Conservation (phyloP, 2,888 invertebrate genomes). For the Trichacis sp. region DNA sequence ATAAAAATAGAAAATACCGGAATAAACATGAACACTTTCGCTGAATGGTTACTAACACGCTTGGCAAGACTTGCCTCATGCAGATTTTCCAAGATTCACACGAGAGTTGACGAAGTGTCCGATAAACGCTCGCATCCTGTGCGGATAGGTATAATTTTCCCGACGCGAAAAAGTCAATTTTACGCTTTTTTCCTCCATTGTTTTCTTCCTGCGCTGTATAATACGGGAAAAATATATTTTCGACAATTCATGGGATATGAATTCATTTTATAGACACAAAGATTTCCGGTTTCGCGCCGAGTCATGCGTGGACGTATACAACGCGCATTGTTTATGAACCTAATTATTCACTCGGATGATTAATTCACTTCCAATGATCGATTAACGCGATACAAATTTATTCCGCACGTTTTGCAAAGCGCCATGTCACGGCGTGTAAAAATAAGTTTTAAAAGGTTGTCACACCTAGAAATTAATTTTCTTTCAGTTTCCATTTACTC, state of each 20-base stretch:
- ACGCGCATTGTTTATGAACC: conserved; percentile 19
- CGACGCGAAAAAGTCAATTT: conserved; percentile 1
- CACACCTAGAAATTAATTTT: neutral
- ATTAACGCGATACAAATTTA: neutral
- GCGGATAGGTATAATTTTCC: neutral
- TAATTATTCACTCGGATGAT: neutral
- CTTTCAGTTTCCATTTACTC: neutral
- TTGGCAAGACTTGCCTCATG: conserved; percentile 38
- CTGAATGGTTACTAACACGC: conserved; percentile 42
- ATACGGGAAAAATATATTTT: too few species aligned
- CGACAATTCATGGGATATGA: neutral
- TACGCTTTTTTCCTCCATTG: conserved; percentile 4
- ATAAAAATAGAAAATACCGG: conserved; percentile 42
- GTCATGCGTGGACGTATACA: conserved; percentile 10
- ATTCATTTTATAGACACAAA: conserved; percentile 10
- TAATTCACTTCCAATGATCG: neutral
- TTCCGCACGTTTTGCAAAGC: neutral
- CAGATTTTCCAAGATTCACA: conserved; percentile 42
- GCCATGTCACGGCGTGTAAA: neutral
- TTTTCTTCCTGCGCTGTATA: neutral
- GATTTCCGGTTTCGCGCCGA: conserved; percentile 23
- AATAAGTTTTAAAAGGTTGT: neutral
- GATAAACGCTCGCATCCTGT: conserved; percentile 25
- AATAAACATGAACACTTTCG: conserved; percentile 43
- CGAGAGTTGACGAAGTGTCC: conserved; percentile 19